phyloP scores from a whole-genome alignment of 2,888 invertebrate species.

The Rhodophaea formosa region DNA sequence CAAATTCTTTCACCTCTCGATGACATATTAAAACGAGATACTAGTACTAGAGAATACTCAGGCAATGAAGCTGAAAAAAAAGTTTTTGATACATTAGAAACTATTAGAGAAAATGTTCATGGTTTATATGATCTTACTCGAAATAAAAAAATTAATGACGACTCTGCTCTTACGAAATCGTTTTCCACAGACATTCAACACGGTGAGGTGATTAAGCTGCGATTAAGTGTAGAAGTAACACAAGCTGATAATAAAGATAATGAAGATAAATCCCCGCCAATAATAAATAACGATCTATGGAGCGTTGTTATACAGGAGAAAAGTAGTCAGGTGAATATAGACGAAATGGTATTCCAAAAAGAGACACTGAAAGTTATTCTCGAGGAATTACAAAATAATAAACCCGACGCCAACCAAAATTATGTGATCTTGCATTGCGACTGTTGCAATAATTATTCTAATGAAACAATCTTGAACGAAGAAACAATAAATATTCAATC shows the following conservation, averaged over 20 bases:
- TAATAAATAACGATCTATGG: conserved; percentile 24
- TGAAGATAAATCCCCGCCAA: neutral
- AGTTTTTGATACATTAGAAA: neutral
- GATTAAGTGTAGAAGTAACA: conserved; percentile 50
- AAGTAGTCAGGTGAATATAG: conserved; percentile 39
- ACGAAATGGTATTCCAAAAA: conserved; percentile 30
- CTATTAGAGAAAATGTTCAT: neutral
- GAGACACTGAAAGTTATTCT: conserved; percentile 33
- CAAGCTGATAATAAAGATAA: conserved; percentile 27
- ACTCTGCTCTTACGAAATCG: neutral
- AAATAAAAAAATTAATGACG: neutral
- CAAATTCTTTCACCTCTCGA: neutral
- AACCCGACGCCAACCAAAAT: conserved; percentile 25
- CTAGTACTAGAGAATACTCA: neutral
- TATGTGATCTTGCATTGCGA: conserved; percentile 38
- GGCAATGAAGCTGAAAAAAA: neutral
- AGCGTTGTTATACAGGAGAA: conserved; percentile 34
- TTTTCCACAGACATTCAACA: conserved; percentile 33
- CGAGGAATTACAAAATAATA: conserved; percentile 25
- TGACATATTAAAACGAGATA: neutral
- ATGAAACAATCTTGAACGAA: conserved; percentile 10
- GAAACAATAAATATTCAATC: neutral
- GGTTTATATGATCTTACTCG: too few species aligned
- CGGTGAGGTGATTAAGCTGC: conserved; percentile 49
- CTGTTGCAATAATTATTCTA: conserved; percentile 30